Evolutionary conservation across 2,888 invertebrate genomes (phyloP).

Genomic region (Mystacides longicornis): DNA sequence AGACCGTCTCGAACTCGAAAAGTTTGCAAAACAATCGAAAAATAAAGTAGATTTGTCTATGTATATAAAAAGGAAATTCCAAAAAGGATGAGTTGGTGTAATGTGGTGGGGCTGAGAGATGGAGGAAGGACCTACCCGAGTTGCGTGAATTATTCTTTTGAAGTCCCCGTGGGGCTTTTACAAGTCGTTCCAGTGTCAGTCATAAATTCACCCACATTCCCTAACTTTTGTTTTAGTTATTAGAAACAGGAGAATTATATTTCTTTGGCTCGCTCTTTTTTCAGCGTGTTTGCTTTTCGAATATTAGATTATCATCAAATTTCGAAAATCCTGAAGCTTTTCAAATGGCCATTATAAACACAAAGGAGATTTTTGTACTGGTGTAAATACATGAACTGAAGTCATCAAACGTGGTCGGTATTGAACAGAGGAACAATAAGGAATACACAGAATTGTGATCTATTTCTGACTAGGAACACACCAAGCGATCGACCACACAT

Average conservation of each 20-base stretch:
- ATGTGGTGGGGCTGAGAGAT: not conserved
- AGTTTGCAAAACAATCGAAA: not conserved
- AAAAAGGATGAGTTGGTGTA: not conserved
- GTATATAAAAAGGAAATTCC: not conserved
- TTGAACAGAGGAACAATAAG: too few species aligned
- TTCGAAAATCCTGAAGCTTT: too few species aligned
- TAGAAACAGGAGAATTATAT: constrained; percentile 2
- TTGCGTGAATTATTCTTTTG: constrained; percentile 11
- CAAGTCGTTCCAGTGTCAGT: constrained; percentile 19
- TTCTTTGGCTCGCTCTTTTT: too few species aligned
- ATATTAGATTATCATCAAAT: too few species aligned
- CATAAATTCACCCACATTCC: constrained; percentile 18
- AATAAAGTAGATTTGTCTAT: not conserved
- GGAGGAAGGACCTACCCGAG: too few species aligned
- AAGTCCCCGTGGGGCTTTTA: constrained; percentile 19
- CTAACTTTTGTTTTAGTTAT: constrained; percentile 6
- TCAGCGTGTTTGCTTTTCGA: not conserved
- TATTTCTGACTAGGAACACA: too few species aligned
- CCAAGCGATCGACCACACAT: too few species aligned
- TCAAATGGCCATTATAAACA: too few species aligned
- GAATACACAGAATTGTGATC: too few species aligned
- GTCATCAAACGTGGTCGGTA: too few species aligned
- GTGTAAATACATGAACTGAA: too few species aligned
- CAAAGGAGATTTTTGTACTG: too few species aligned
- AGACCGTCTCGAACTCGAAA: not conserved